phyloP scores from a whole-genome alignment of 2,888 invertebrate genomes.

The Iphiclides podalirius region DNA sequence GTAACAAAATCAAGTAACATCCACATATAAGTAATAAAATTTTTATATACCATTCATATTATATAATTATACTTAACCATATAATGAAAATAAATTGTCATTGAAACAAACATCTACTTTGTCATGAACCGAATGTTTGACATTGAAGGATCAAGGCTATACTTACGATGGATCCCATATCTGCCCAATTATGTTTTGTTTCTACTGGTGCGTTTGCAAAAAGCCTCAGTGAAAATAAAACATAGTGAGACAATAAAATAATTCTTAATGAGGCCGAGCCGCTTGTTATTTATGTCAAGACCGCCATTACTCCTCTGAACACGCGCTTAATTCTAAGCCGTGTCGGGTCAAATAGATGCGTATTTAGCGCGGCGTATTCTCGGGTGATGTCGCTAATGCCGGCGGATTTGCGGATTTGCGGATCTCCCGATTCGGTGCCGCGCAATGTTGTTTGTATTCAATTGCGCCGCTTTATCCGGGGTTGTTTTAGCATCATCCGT shows the following conservation, averaged over 20 bases:
- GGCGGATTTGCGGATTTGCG: conserved; percentile 8
- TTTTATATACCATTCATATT: no score
- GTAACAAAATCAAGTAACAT: no score
- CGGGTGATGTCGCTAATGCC: conserved; percentile 5
- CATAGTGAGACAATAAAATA: conserved; percentile 3
- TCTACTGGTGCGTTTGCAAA: no score
- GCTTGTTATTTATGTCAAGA: conserved; percentile 16
- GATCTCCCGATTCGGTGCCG: neutral
- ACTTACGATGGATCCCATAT: no score
- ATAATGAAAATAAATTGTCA: no score
- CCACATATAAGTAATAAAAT: no score
- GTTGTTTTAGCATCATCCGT: neutral
- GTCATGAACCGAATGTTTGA: no score
- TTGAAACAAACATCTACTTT: no score
- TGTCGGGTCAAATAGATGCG: conserved; percentile 3
- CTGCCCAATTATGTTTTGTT: no score
- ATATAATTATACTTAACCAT: no score
- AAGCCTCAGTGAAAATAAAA: neutral
- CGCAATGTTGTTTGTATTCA: conserved; percentile 10
- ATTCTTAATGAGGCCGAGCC: conserved; percentile 6
- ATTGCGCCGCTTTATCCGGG: neutral
- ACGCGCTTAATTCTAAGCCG: conserved; percentile 11
- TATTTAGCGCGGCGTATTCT: conserved; percentile 8
- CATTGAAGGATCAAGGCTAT: no score
- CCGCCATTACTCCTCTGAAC: neutral